Conservation (phyloP, 2,113 vertebrate species). For the Pelecanoides urinatrix region DNA sequence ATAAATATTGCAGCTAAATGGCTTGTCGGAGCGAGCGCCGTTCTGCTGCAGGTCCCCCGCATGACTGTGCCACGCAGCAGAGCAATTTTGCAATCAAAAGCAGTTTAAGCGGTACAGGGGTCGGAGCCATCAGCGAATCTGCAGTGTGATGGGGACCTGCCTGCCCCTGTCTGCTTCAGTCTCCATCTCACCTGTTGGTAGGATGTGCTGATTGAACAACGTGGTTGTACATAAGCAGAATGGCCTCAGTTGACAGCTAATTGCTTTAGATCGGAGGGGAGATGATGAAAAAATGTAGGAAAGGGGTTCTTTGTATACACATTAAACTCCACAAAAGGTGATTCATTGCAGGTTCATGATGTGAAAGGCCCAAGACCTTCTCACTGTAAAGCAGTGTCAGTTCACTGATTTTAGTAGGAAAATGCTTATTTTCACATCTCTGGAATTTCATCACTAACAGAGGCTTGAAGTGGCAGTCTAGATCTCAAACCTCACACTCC, state of each 20-base stretch:
- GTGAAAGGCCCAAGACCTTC: background rate
- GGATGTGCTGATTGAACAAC: background rate
- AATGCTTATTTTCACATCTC: background rate
- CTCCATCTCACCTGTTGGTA: background rate
- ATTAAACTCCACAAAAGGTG: background rate
- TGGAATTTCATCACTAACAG: background rate
- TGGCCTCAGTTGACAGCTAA: background rate
- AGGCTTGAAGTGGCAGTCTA: background rate
- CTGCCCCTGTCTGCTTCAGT: background rate
- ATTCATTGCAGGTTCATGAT: background rate
- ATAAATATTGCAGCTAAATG: background rate
- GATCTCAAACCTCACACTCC: background rate
- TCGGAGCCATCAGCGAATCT: background rate
- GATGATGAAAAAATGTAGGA: background rate
- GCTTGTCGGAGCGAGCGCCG: accelerated
- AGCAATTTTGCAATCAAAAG: background rate
- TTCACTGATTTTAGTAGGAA: background rate
- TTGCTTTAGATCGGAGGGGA: background rate
- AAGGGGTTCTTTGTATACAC: accelerated
- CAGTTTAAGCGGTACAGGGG: background rate
- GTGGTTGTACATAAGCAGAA: accelerated
- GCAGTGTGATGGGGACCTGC: background rate
- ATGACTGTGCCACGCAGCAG: background rate
- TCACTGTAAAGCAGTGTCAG: background rate
- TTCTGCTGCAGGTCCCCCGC: background rate